Evolutionary conservation across 2,113 vertebrate species (phyloP).

Genomic region (Porphyrio hochstetteri): DNA sequence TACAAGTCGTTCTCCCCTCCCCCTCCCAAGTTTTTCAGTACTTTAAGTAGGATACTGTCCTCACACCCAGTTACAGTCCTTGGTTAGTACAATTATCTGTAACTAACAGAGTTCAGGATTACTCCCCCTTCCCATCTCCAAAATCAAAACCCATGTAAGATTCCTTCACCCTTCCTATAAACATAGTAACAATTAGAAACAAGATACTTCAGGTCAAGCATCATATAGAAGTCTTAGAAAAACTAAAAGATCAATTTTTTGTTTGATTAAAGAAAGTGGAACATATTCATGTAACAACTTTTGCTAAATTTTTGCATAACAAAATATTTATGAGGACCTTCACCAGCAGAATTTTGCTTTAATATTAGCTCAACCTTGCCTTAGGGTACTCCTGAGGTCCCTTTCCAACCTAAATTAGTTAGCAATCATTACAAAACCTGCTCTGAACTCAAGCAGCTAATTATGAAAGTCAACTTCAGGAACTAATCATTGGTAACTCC

Average conservation of each 20-base stretch:
- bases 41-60: neutral
- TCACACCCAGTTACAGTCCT: neutral
- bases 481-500: neutral
- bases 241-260: neutral
- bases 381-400: neutral
- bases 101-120: neutral
- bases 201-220: neutral
- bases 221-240: neutral
- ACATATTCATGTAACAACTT: neutral
- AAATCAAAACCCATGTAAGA: neutral
- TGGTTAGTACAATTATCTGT: neutral
- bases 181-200: neutral
- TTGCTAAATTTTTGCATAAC: too few species aligned
- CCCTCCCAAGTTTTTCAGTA: neutral
- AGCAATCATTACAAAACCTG: neutral
- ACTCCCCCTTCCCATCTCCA: neutral
- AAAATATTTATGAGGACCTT: neutral
- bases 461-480: neutral
- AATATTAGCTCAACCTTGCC: neutral
- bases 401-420: neutral
- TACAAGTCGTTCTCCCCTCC: rapidly evolving
- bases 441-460: neutral
- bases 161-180: neutral
- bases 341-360: neutral
- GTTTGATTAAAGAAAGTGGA: neutral